These are phyloP conservation scores for Callyntrura sp. DNA, from an alignment of 2,888 invertebrate species.

Conservation along the genomic window DNA sequence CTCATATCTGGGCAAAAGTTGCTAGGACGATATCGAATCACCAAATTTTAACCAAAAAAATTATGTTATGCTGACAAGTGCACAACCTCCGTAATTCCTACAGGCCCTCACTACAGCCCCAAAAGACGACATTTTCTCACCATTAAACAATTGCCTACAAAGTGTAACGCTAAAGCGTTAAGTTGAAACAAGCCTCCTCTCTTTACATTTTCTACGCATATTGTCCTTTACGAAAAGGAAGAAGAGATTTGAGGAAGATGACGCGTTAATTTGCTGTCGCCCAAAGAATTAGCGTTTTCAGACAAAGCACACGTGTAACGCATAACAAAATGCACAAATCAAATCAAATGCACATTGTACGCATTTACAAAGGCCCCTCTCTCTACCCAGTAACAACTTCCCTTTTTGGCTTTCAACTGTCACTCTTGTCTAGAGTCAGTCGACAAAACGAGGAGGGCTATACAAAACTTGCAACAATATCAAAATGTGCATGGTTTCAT, in stretches of 20 bases:
- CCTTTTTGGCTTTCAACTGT: slow-evolving; percentile 34
- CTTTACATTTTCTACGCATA: neutral
- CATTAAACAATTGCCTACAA: neutral
- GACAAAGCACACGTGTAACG: slow-evolving; percentile 6
- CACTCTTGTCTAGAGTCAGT: slow-evolving; percentile 9
- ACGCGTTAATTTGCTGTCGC: slow-evolving; percentile 69
- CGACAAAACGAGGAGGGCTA: neutral
- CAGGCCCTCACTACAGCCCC: neutral
- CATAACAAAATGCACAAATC: slow-evolving; percentile 34
- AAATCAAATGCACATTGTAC: neutral
- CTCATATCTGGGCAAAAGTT: too few species aligned
- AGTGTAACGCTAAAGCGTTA: neutral
- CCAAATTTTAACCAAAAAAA: too few species aligned
- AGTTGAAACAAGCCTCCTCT: neutral
- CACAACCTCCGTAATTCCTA: neutral
- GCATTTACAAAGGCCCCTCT: neutral
- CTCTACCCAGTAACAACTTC: slow-evolving; percentile 12
- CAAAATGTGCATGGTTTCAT: neutral
- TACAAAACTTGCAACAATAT: neutral
- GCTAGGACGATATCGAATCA: too few species aligned
- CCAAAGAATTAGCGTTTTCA: slow-evolving; percentile 44
- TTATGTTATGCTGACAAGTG: neutral
- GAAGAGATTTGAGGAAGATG: slow-evolving; percentile 1
- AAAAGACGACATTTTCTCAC: neutral
- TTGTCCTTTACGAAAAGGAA: neutral